phyloP scores from a whole-genome alignment of 2,113 vertebrate genomes.

The Xenopus borealis region DNA sequence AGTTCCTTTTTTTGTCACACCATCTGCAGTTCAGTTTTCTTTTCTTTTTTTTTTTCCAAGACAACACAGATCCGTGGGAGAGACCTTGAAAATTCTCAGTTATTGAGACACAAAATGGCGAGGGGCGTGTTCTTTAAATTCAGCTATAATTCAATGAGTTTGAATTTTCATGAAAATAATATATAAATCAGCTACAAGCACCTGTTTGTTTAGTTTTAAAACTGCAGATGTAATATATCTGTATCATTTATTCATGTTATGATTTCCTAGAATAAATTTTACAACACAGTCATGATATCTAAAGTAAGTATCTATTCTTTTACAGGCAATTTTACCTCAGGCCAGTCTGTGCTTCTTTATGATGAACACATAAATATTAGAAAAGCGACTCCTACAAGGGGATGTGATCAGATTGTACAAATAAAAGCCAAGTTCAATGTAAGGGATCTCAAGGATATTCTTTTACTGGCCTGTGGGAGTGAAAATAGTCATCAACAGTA shows the following conservation, averaged over 20 bases:
- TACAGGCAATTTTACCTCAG: too few relatives aligned
- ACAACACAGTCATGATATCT: not conserved
- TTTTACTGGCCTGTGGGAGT: too few relatives aligned
- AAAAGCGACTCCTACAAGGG: too few relatives aligned
- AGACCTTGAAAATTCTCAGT: conserved; percentile 32
- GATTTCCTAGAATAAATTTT: not conserved
- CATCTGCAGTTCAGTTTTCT: conserved; percentile 5
- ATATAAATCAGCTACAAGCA: not conserved
- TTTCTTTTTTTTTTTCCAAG: conserved; percentile 41
- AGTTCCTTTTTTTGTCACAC: not conserved
- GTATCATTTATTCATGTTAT: not conserved
- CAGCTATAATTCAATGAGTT: not conserved
- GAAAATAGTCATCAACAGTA: too few relatives aligned
- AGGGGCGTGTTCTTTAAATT: not conserved
- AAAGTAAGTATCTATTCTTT: too few relatives aligned
- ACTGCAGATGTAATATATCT: not conserved
- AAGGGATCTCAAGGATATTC: too few relatives aligned
- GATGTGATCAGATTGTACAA: too few relatives aligned
- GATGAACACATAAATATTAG: too few relatives aligned
- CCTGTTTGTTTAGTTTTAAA: not conserved
- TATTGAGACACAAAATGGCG: conserved; percentile 16
- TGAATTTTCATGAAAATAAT: not conserved
- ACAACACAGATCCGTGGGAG: conserved; percentile 28
- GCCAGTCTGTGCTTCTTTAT: too few relatives aligned
- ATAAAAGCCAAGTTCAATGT: too few relatives aligned